A percentile compares a stretch with the other conserved stretches of the same genome.
Evolutionary conservation across 1,140 invertebrate species (phyloP).

Genomic region (Polyergus mexicanus): DNA sequence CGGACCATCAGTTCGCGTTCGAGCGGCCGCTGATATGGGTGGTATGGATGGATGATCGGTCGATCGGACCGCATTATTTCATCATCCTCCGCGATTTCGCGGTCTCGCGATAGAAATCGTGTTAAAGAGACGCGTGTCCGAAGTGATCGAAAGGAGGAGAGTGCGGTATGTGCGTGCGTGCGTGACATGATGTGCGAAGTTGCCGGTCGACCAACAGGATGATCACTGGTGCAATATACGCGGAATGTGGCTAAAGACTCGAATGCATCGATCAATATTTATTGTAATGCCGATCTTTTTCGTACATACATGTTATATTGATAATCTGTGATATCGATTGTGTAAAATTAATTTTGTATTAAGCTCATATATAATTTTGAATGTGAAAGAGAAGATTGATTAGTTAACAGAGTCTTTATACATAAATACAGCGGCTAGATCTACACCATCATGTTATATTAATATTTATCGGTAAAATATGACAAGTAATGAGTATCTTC

Average conservation of each 20-base stretch:
- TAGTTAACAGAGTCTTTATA: neutral
- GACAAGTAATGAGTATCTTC: neutral
- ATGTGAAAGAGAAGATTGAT: neutral
- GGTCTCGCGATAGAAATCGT: neutral
- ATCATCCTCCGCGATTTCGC: neutral
- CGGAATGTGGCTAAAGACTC: neutral
- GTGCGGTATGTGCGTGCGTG: neutral
- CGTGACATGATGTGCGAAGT: neutral
- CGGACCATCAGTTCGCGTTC: constrained; percentile 54
- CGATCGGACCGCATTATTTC: constrained; percentile 21
- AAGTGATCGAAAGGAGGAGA: neutral
- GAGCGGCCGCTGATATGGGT: constrained; percentile 39
- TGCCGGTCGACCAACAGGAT: neutral
- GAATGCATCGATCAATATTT: constrained; percentile 21
- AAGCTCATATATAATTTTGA: neutral
- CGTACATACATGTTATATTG: neutral
- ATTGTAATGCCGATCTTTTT: constrained; percentile 10
- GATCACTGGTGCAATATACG: neutral
- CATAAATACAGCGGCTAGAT: neutral
- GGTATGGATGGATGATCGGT: constrained; percentile 11
- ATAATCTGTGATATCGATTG: neutral
- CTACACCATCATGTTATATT: neutral
- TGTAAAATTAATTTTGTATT: neutral
- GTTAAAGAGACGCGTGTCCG: neutral
- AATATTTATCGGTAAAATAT: neutral